Conservation (phyloP, 2,888 invertebrate species). For the Brassicogethes aeneus region DNA sequence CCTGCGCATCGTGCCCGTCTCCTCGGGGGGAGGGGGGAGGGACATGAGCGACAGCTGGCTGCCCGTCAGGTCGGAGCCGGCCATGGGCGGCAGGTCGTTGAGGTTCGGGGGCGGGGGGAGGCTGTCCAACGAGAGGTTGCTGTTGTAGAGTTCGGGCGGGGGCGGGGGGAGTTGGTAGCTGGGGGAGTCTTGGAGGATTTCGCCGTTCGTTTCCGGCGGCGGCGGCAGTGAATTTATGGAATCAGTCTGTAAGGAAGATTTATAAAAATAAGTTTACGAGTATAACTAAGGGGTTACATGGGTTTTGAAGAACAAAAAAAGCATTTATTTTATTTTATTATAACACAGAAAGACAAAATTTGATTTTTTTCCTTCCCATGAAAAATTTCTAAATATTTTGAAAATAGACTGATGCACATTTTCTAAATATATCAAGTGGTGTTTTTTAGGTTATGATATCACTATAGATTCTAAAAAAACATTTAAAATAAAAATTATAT, state of each 20-base stretch:
- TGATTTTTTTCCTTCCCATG: too few species aligned
- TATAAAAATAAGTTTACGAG: conserved; percentile 2
- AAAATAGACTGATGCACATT: too few species aligned
- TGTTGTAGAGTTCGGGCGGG: conserved; percentile 65
- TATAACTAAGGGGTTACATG: conserved; percentile 1
- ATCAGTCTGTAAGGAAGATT: conserved; percentile 41
- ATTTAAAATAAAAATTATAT: too few species aligned
- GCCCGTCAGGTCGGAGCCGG: conserved; percentile 52
- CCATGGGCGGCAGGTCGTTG: conserved; percentile 44
- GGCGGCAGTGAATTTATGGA: conserved; percentile 47
- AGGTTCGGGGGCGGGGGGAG: conserved; percentile 70
- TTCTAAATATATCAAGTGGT: too few species aligned
- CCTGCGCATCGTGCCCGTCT: conserved; percentile 38
- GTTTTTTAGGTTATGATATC: too few species aligned
- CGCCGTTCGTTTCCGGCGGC: conserved; percentile 44
- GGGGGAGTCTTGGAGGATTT: conserved; percentile 40
- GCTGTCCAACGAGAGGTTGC: conserved; percentile 71
- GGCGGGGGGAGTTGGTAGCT: conserved; percentile 59
- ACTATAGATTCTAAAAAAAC: too few species aligned
- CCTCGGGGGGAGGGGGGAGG: conserved; percentile 63
- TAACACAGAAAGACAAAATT: too few species aligned
- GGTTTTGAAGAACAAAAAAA: conserved; percentile 2
- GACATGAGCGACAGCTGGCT: conserved; percentile 63
- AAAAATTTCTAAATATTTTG: too few species aligned
- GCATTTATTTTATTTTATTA: conserved; percentile 1